phyloP scores from a whole-genome alignment of 2,888 invertebrate species.

The Lochmaea crataegi region DNA sequence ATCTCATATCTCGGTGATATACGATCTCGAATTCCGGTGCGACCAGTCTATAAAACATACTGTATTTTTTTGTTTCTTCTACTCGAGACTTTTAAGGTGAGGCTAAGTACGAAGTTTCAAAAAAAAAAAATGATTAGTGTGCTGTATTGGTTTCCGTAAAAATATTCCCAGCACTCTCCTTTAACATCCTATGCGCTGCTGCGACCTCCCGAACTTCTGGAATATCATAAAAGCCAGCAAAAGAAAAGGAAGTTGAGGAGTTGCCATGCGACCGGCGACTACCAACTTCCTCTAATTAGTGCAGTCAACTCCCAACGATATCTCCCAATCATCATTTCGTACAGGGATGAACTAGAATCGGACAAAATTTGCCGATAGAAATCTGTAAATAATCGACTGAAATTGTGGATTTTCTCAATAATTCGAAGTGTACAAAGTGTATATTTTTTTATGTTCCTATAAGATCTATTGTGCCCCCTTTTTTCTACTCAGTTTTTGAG shows the following conservation, averaged over 20 bases:
- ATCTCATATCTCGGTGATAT: constrained; percentile 43
- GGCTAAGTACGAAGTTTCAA: no score
- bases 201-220: neutral
- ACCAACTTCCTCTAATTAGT: constrained; percentile 42
- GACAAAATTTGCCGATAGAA: no score
- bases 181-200: neutral
- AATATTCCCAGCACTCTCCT: neutral
- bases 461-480: no score
- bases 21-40: constrained; percentile 13
- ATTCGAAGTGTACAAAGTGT: no score
- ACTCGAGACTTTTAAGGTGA: no score
- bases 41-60: constrained; percentile 6
- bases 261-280: constrained; percentile 41
- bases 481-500: no score
- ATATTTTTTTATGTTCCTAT: no score
- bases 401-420: no score
- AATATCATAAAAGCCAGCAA: constrained; percentile 11
- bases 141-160: neutral
- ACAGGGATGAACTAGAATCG: neutral
- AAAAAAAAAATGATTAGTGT: no score
- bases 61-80: neutral
- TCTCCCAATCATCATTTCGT: constrained; percentile 1
- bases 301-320: constrained; percentile 19
- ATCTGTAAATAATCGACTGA: no score
- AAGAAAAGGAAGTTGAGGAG: constrained; percentile 29